A percentile compares a stretch with the other conserved stretches of the same genome.
Conservation (phyloP, 2,113 vertebrate species). For the Microcebus murinus region DNA sequence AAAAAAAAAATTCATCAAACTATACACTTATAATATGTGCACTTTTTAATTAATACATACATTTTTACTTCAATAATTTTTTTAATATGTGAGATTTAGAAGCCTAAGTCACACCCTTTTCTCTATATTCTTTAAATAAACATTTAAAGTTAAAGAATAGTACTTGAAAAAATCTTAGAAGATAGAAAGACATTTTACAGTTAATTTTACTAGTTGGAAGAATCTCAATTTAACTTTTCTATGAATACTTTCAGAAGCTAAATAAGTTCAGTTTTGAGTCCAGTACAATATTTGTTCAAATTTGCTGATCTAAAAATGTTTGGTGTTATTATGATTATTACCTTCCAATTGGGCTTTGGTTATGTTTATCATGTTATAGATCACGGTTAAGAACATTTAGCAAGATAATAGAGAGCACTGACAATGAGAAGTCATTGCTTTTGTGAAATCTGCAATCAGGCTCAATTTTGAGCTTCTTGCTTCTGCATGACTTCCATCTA, state of each 20-base stretch:
- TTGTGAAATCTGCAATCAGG: background rate
- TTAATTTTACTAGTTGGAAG: slow-evolving; percentile 39
- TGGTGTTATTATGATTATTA: background rate
- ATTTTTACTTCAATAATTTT: background rate
- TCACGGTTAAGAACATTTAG: background rate
- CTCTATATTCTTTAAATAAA: background rate
- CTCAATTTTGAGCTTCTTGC: background rate
- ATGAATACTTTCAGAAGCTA: slow-evolving; percentile 29
- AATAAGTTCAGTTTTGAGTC: background rate
- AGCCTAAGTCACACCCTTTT: background rate
- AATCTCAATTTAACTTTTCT: slow-evolving; percentile 32
- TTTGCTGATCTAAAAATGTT: background rate
- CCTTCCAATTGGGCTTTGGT: background rate
- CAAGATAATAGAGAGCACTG: background rate
- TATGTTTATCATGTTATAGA: background rate
- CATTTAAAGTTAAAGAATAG: background rate
- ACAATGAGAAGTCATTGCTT: background rate
- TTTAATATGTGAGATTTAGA: background rate
- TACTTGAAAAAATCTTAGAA: background rate
- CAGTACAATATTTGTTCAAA: background rate
- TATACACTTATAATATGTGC: background rate
- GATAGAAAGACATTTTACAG: background rate
- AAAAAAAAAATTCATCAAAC: slow-evolving; percentile 22
- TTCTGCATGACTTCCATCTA: background rate
- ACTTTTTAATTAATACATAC: background rate